Evolutionary conservation across 2,797 vertebrate genomes (phyloP), one percentile per base, ranked within the genome.

Genomic region (Alcedo quadribrachys): DNA sequence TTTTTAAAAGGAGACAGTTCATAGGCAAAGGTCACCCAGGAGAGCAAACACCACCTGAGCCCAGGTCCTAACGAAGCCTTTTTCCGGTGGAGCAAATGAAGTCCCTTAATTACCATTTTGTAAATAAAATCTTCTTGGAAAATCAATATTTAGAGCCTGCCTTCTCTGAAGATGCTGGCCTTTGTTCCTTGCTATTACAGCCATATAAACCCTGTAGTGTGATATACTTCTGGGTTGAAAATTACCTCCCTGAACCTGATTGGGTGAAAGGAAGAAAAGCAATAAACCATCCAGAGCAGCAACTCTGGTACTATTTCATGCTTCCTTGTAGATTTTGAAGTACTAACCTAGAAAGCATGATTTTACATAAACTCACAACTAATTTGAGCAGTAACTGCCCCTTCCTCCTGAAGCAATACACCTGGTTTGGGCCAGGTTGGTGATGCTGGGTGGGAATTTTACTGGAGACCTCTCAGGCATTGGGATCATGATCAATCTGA

Each of bases 91-190:
- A 95, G 81, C 51, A 92, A 93, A 94, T 81, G 32, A 94, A 94
- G 74, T 78, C 70, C 78, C 83, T 94, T 92, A 92, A 96, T 97
- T 95, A 95, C 50, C 92, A 94, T 90, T 95, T 96, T 85, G 87
- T 94, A 96, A 95, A 95, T 94, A 96, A 92, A 96, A 95, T 84
- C 88, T 81, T 90, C 86, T 87, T 78, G 87, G 66, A 87, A 94
- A 95, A 96, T 95, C 92, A 94, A 90, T 96, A 94, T 94, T 94
- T 88, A 91, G 81, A 95, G 87, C 85, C 67, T 73, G 54, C 66
- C 81, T 93, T 50, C 69, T 87, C 85, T 63, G 62, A 69, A 81
- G 75, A 91, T 35, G 60, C 7, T 83, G 83, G 74, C 85, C 85
- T 95, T 83, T 94, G 92, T 92, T 88, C 81, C 76, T 83, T 69